Conservation (phyloP, 2,888 invertebrate species). For the Steinernema scapterisci region DNA sequence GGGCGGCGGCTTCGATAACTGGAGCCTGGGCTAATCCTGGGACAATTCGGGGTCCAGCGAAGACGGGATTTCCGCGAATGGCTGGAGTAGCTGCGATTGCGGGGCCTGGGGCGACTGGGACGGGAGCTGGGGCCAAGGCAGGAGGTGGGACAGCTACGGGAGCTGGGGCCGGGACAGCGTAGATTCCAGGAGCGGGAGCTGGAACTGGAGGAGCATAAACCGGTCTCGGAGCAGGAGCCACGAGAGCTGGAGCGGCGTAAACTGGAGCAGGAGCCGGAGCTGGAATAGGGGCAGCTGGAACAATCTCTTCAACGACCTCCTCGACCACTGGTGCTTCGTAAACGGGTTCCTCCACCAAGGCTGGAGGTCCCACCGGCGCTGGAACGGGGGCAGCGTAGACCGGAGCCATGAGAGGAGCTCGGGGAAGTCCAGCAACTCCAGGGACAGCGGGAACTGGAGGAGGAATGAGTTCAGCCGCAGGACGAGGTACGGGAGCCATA, state of each 20-base stretch:
- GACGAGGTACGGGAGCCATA: constrained; percentile 6
- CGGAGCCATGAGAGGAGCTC: neutral
- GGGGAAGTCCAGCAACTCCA: neutral
- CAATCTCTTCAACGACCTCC: neutral
- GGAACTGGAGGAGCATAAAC: neutral
- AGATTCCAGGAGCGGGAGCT: neutral
- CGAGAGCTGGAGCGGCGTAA: neutral
- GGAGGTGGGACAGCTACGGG: neutral
- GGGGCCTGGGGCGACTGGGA: too few species aligned
- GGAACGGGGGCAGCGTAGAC: neutral
- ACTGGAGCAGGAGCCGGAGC: neutral
- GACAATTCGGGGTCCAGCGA: neutral
- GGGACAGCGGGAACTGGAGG: neutral
- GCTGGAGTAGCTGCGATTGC: too few species aligned
- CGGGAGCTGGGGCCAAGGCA: neutral
- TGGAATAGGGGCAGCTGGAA: neutral
- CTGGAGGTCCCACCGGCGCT: neutral
- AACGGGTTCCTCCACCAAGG: neutral
- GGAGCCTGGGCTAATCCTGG: neutral
- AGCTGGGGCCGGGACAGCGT: neutral
- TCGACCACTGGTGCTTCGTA: neutral
- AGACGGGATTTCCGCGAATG: neutral
- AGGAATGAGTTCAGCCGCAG: constrained; percentile 1
- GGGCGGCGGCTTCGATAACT: neutral
- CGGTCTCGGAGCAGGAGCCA: neutral